phyloP scores from a whole-genome alignment of 2,113 vertebrate species.

The Anser cygnoides region DNA sequence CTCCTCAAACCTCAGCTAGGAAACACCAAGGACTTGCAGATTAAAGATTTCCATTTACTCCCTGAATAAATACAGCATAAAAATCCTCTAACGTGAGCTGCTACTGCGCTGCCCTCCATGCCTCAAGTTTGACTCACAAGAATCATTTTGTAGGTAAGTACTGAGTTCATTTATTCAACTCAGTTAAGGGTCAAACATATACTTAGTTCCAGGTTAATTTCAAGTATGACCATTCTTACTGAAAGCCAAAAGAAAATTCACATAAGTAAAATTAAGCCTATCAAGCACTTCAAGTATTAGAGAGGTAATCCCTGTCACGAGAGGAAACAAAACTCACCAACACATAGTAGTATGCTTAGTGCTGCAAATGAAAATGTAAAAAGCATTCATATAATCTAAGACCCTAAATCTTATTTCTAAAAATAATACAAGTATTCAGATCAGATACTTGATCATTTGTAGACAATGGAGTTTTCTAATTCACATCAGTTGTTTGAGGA shows the following conservation, averaged over 20 bases:
- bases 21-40: neutral
- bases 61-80: neutral
- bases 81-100: neutral
- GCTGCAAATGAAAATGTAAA: neutral
- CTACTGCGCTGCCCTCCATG: neutral
- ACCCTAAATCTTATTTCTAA: neutral
- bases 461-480: neutral
- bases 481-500: neutral
- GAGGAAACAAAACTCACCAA: neutral
- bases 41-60: neutral
- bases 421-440: neutral
- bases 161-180: neutral
- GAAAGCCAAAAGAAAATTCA: neutral
- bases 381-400: neutral
- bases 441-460: fast-evolving
- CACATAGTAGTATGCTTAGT: neutral
- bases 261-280: neutral
- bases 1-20: neutral
- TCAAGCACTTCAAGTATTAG: neutral
- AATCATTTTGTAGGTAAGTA: neutral
- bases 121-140: neutral
- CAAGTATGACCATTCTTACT: neutral
- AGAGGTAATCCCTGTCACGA: neutral
- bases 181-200: neutral
- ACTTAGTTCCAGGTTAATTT: neutral